These are phyloP conservation scores for Mesembrinibis cayennensis DNA, from an alignment of 2,113 vertebrate species.

Conservation along the genomic window DNA sequence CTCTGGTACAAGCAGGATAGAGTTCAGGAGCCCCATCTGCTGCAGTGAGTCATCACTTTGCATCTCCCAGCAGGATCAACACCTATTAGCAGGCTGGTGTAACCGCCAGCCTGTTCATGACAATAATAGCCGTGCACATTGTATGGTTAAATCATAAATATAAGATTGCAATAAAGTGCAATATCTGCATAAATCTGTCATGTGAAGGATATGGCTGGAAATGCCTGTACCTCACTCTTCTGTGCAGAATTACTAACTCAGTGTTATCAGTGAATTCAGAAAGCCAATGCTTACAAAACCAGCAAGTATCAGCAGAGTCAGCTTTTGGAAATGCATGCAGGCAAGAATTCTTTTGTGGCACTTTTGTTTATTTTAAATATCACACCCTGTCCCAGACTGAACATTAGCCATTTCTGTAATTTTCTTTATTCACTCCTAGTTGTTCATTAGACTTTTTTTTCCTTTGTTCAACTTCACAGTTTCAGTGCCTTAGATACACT, in stretches of 20 bases:
- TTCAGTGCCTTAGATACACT: background rate
- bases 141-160: background rate
- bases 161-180: constrained; percentile 11
- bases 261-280: constrained; percentile 22
- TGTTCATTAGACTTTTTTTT: background rate
- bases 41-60: background rate
- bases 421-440: background rate
- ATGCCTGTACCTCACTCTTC: constrained; percentile 2
- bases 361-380: constrained; percentile 33
- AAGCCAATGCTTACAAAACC: background rate
- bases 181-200: constrained; percentile 36
- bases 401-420: background rate
- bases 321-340: background rate
- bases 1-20: background rate
- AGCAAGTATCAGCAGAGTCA: constrained; percentile 32
- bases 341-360: constrained; percentile 8
- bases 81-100: background rate
- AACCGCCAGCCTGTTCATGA: background rate
- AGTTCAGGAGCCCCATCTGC: background rate
- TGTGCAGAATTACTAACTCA: background rate
- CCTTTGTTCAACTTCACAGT: background rate
- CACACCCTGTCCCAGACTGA: background rate
- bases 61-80: background rate
- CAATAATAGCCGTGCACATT: background rate
- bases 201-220: constrained; percentile 28